Evolutionary conservation across 2,797 vertebrate genomes (phyloP).

Genomic region (Danionella dracula): DNA sequence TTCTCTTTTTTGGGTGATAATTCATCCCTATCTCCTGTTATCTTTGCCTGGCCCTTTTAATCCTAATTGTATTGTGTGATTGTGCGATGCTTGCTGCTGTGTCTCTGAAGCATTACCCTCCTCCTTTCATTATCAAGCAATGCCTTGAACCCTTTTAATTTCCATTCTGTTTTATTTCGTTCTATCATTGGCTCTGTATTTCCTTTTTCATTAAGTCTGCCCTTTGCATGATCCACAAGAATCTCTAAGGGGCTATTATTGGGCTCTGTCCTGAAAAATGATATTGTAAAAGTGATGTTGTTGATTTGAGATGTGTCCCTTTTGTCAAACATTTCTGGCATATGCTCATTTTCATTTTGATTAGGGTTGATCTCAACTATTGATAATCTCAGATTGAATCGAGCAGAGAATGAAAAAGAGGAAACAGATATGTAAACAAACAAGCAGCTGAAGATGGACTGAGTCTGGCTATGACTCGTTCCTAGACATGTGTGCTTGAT

Average conservation of each 20-base stretch:
- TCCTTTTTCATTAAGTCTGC: slow-evolving; percentile 48
- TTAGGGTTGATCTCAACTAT: slow-evolving; percentile 47
- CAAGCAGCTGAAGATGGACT: slow-evolving; percentile 39
- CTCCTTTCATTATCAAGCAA: slow-evolving; percentile 69
- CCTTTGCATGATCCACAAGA: slow-evolving; percentile 33
- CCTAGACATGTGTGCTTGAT: slow-evolving; percentile 24
- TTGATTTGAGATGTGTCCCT: slow-evolving; percentile 43
- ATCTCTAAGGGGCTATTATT: slow-evolving; percentile 23
- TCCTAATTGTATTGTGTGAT: slow-evolving; percentile 84
- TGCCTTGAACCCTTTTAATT: slow-evolving; percentile 68
- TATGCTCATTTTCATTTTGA: slow-evolving; percentile 42
- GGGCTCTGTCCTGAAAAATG: slow-evolving; percentile 44
- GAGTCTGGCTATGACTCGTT: slow-evolving; percentile 35
- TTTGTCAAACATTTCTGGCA: slow-evolving; percentile 39
- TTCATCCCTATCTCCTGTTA: slow-evolving; percentile 78
- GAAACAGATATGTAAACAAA: slow-evolving; percentile 36
- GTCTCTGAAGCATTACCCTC: slow-evolving; percentile 72
- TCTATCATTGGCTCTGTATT: slow-evolving; percentile 52
- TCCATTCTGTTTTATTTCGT: slow-evolving; percentile 56
- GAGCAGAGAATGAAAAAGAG: slow-evolving; percentile 21
- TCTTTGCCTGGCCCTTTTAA: slow-evolving; percentile 75
- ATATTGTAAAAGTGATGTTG: slow-evolving; percentile 52
- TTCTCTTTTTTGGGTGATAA: slow-evolving; percentile 72
- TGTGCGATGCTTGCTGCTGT: slow-evolving; percentile 67
- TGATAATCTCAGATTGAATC: slow-evolving; percentile 44